These are phyloP conservation scores for Carassius carassius DNA, from an alignment of 2,113 vertebrate genomes.

Conservation along the genomic window DNA sequence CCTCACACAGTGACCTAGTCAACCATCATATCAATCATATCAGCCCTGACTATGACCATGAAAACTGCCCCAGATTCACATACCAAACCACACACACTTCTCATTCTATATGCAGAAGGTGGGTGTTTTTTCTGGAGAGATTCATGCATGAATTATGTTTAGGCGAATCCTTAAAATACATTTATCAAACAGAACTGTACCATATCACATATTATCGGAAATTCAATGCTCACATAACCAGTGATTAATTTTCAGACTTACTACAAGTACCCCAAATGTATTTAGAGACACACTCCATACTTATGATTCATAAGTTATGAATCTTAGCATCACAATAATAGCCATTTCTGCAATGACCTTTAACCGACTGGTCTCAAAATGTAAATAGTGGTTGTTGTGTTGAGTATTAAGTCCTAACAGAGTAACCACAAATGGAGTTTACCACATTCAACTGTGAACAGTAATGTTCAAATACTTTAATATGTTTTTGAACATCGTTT, in stretches of 20 bases:
- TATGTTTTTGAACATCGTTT: too few relatives aligned
- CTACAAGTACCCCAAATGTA: background rate
- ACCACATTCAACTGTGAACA: background rate
- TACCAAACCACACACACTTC: background rate
- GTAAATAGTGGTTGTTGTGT: background rate
- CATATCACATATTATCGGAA: slow-evolving; percentile 12
- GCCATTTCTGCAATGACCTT: background rate
- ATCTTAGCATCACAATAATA: background rate
- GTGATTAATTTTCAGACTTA: background rate
- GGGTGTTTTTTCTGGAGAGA: background rate
- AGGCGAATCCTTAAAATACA: slow-evolving; percentile 2
- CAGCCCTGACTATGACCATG: slow-evolving; percentile 21
- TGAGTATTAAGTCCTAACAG: background rate
- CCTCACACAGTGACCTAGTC: slow-evolving; percentile 12
- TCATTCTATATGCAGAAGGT: background rate
- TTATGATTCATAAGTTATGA: too few relatives aligned
- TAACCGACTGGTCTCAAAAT: background rate
- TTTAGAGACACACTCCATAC: background rate
- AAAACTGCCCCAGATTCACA: slow-evolving; percentile 44
- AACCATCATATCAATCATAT: slow-evolving; percentile 35
- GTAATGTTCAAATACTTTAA: background rate
- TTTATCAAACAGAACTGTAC: background rate
- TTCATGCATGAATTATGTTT: background rate
- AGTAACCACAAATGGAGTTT: background rate
- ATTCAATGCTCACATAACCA: background rate